Percentiles rank a stretch among this genome's conserved stretches.
Evolutionary conservation across 2,888 invertebrate genomes (phyloP).

Genomic region (Gasteruption jaculator): DNA sequence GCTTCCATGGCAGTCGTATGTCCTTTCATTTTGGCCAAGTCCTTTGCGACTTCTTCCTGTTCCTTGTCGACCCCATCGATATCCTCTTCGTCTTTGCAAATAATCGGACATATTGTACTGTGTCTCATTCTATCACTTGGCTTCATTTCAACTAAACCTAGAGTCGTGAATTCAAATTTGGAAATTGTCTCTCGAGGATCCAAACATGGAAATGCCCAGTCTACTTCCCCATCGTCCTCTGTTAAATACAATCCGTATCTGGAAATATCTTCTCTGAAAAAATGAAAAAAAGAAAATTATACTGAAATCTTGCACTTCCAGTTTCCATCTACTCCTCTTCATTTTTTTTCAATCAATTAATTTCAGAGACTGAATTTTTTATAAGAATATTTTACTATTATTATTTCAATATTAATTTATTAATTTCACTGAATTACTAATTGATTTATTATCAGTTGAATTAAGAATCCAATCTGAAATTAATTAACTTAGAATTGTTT

Average conservation of each 20-base stretch:
- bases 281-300: slow-evolving; percentile 9
- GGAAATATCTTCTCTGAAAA: slow-evolving; percentile 54
- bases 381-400: too few species aligned
- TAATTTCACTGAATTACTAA: too few species aligned
- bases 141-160: slow-evolving; percentile 81
- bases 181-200: slow-evolving; percentile 84
- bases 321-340: too few species aligned
- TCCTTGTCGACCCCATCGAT: slow-evolving; percentile 38
- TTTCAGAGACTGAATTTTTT: too few species aligned
- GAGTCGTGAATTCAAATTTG: slow-evolving; percentile 86
- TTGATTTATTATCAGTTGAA: too few species aligned
- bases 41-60: slow-evolving; percentile 48
- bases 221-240: slow-evolving; percentile 94
- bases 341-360: too few species aligned
- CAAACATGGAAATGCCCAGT: slow-evolving; percentile 87
- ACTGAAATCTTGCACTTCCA: too few species aligned
- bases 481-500: too few species aligned
- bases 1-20: slow-evolving; percentile 81
- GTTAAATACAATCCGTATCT: slow-evolving; percentile 89
- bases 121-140: slow-evolving; percentile 49
- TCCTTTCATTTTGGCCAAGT: slow-evolving; percentile 65
- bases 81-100: slow-evolving; percentile 48
- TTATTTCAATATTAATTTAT: too few species aligned
- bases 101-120: slow-evolving; percentile 35
- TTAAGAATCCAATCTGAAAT: too few species aligned